Base-by-base conservation (phyloP, 2,797 vertebrate species). In the Anguilla pacifica region DNA sequence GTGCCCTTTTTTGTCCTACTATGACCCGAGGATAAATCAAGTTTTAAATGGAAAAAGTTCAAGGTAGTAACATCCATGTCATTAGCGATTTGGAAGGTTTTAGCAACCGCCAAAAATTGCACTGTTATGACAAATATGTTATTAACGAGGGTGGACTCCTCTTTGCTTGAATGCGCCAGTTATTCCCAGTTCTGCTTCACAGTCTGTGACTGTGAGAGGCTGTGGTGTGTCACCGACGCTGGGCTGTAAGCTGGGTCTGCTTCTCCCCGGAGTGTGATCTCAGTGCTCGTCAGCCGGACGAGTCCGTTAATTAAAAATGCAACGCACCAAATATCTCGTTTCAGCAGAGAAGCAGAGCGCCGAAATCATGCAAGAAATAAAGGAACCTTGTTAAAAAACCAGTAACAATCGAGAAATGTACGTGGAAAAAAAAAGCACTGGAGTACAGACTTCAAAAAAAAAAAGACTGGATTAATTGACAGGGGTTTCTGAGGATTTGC, bases 401-500 rank as follows among this genome's bases (percentile, higher is more conserved):
- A 11, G 15, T 9, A 25, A 13, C 22, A 49, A 81, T 49, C 1
- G 17, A 25, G 43, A 81, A n/a, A 49, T 49, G 43, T 51, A 49
- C 25, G 19, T 25, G n/a, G 43, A n/a, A 13, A 81, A 49, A 25
- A 19, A 11, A 35, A 35, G 43, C 22, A n/a, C 43, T 39, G 31
- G 31, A 39, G 31, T 77, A 2, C 15, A 43, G 11, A 17, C 17
- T 81, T 49, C n/a, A 35, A 35, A 10, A 25, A 81, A 25, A 9
- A 3, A 51, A 9, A 81, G 19, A 49, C 46, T 46, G 25, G 77
- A 81, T 81, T 81, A 81, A 49, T 81, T 49, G 77, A 81, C 43
- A 11, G 3, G 49, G 59, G 84, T 67, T 82, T 85, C 53, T 89
- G 85, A 88, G 81, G 87, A 88, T 85, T 77, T 87, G 77, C 6